Conservation (phyloP, 2,797 vertebrate genomes). For the Girardinus metallicus region DNA sequence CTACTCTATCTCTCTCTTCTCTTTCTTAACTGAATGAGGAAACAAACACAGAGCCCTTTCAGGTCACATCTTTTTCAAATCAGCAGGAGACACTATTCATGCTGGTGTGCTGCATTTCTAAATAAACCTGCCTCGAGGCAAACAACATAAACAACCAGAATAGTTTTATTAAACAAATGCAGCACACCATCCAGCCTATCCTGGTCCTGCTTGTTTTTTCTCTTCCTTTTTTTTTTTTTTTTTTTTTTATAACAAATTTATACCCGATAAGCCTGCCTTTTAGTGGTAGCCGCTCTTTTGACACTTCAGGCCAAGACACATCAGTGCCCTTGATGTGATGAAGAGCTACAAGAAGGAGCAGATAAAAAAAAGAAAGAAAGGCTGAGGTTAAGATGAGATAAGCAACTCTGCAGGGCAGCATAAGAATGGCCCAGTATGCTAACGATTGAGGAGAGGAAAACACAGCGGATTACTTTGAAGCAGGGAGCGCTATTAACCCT, state of each 20-base stretch:
- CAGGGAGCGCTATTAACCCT: constrained; percentile 19
- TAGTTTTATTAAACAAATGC: constrained; percentile 21
- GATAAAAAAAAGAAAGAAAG: constrained; percentile 55
- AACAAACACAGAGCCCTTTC: constrained; percentile 63
- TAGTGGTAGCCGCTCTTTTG: constrained; percentile 34
- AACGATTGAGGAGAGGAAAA: constrained; percentile 29
- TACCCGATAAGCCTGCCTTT: constrained; percentile 22
- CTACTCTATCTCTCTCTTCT: constrained; percentile 23
- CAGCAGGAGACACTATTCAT: constrained; percentile 41
- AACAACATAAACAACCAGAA: constrained; percentile 17
- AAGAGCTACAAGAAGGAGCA: constrained; percentile 56
- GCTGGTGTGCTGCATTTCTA: constrained; percentile 41
- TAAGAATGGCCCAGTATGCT: constrained; percentile 37
- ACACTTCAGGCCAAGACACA: constrained; percentile 52
- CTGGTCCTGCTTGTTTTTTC: constrained; percentile 45
- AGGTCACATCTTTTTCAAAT: constrained; percentile 71
- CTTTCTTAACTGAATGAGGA: constrained; percentile 51
- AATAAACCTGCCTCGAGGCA: constrained; percentile 51
- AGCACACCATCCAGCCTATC: constrained; percentile 4
- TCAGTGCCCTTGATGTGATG: constrained; percentile 68
- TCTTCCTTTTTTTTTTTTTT: constrained; percentile 27
- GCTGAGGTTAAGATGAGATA: constrained; percentile 63
- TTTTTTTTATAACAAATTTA: constrained; percentile 6
- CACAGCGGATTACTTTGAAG: constrained; percentile 28
- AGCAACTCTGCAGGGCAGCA: constrained; percentile 56